phyloP scores from a whole-genome alignment of 2,888 invertebrate genomes.

The Mycalesis mineus region DNA sequence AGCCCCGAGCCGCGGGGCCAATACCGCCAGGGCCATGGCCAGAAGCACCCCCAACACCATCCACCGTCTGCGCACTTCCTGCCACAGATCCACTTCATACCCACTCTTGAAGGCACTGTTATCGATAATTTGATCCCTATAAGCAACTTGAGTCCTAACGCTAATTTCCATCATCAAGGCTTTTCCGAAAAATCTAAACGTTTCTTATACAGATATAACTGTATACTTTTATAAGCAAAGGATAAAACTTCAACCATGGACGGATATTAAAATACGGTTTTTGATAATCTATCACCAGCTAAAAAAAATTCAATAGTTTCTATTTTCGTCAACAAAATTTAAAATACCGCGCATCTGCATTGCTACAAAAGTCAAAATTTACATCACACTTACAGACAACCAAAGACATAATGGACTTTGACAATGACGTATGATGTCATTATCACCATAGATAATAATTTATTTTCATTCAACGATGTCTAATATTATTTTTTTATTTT shows the following conservation, averaged over 20 bases:
- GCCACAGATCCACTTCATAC: constrained; percentile 49
- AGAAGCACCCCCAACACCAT: constrained; percentile 52
- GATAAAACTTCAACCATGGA: neutral
- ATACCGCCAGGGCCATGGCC: constrained; percentile 50
- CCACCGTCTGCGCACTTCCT: constrained; percentile 51
- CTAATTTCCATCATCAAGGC: constrained; percentile 24
- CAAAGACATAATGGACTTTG: neutral
- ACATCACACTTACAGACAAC: neutral
- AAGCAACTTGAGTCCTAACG: constrained; percentile 31
- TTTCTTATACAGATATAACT: neutral
- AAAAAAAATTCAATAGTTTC: constrained; percentile 17
- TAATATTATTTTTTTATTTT: too few species aligned
- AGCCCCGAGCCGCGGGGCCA: constrained; percentile 55
- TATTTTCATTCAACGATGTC: too few species aligned
- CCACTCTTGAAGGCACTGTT: constrained; percentile 32
- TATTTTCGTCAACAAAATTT: constrained; percentile 30
- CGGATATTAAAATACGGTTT: constrained; percentile 2
- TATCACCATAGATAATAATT: too few species aligned
- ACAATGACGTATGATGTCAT: neutral
- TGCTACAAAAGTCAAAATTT: constrained; percentile 33
- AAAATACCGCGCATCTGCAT: constrained; percentile 55
- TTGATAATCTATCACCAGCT: neutral
- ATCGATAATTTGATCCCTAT: constrained; percentile 24
- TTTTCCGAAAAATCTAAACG: neutral
- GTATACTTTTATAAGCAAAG: neutral